phyloP scores from a whole-genome alignment of 2,888 invertebrate species.

The Timandra comae region DNA sequence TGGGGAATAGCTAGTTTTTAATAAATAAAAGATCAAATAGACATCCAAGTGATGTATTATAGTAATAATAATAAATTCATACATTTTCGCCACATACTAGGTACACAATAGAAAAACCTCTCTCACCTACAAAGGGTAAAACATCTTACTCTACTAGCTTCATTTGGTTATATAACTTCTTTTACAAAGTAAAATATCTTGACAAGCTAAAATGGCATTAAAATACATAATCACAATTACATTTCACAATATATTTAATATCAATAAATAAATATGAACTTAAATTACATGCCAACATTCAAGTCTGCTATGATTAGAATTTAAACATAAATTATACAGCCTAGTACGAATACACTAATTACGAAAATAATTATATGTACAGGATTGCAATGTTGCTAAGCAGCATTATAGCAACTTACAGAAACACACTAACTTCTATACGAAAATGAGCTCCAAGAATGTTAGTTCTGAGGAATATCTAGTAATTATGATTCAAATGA shows the following conservation, averaged over 20 bases:
- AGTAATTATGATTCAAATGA: too few species aligned
- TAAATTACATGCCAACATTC: too few species aligned
- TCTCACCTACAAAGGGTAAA: constrained; percentile 66
- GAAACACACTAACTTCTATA: too few species aligned
- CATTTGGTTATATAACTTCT: constrained; percentile 71
- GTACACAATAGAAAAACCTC: constrained; percentile 62
- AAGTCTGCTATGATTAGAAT: too few species aligned
- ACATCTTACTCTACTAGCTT: constrained; percentile 70
- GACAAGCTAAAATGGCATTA: constrained; percentile 71
- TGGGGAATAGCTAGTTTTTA: too few species aligned
- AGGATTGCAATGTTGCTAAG: too few species aligned
- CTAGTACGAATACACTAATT: too few species aligned
- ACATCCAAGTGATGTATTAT: constrained; percentile 68
- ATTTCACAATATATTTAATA: constrained; percentile 40
- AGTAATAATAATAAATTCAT: constrained; percentile 57
- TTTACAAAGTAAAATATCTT: constrained; percentile 57
- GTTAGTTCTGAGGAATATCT: too few species aligned
- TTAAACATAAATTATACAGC: too few species aligned
- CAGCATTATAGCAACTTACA: too few species aligned
- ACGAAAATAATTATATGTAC: constrained; percentile 1
- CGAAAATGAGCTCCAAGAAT: too few species aligned
- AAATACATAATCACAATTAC: constrained; percentile 68
- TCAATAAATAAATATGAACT: constrained; percentile 45
- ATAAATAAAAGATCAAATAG: constrained; percentile 31
- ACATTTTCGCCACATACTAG: constrained; percentile 64